Conservation (phyloP, 37 sponge, comb jelly and placozoan species). For the Crambe crambe region DNA sequence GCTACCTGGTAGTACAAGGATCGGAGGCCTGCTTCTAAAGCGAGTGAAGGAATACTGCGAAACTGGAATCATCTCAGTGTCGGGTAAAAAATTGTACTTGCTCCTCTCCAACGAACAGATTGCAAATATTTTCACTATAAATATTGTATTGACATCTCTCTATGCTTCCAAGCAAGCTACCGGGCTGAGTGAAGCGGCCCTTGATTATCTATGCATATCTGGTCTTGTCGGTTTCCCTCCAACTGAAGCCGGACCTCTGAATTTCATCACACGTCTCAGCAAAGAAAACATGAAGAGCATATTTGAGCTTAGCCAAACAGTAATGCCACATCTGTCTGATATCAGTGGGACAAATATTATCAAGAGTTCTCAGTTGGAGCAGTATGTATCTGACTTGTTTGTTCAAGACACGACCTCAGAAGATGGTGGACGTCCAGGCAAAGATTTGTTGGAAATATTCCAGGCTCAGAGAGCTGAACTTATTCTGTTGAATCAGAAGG, state of each 20-base stretch:
- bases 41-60: background rate
- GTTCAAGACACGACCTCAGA: background rate
- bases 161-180: background rate
- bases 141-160: background rate
- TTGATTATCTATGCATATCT: slow-evolving; percentile 43
- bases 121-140: background rate
- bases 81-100: background rate
- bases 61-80: background rate
- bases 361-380: background rate
- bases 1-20: background rate
- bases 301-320: background rate
- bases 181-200: background rate
- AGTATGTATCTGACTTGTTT: background rate
- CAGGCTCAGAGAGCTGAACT: background rate
- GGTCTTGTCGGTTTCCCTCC: slow-evolving; percentile 50
- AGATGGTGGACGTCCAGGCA: too few species aligned
- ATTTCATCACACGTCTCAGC: background rate
- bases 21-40: background rate
- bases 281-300: background rate
- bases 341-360: background rate
- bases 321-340: background rate
- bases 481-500: background rate
- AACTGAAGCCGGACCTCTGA: slow-evolving; percentile 54
- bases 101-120: background rate
- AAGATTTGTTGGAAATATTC: background rate